Base-by-base conservation (phyloP, 2,797 vertebrate genomes). In the Spondyliosoma cantharus region DNA sequence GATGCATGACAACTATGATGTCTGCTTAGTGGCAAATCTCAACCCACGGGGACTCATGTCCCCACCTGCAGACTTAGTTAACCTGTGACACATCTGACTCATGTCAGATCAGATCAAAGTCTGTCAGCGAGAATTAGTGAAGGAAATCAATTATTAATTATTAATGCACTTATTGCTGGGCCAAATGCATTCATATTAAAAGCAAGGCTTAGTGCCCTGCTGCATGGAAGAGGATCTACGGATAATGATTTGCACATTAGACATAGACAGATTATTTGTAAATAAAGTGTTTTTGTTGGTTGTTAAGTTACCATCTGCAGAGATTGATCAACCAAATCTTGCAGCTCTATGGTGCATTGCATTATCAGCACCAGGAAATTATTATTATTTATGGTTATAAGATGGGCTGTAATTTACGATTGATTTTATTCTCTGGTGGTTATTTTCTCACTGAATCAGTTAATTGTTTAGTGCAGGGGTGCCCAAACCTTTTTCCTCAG, bases 1-100 rank as follows among this genome's bases (percentile, higher is more conserved):
- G 90, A 99, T 99, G 98, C 98, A 99, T 0, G 97, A 99, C 92
- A 97, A 94, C 88, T 99, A 99, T 0, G 98, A 99, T 0, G 96
- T 98, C 61, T 99, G 98, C 82, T 94, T 99, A 16, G 97, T 99
- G 76, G 97, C 98, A 74, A 96, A 94, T 62, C 95, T 99, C 87
- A 99, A 99, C 90, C 97, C 98, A 0, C 93, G 97, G 57, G 97
- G 97, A 86, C 97, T 99, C 13, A 95, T 97, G 81, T 96, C 97
- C 60, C 97, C 98, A 8, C 97, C 97, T 63, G 91, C 96, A 1
- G 97, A 99, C 86, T 84, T 95, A 69, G 85, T 92, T 70, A 92
- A 92, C 73, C 80, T 92, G 84, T 95, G 89, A 95, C 79, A 79
- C n/a, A n/a, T n/a, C n/a, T n/a, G n/a, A n/a, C 56, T 7, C 22